Base-by-base conservation (phyloP, 2,797 vertebrate genomes). In the Gila robusta region DNA sequence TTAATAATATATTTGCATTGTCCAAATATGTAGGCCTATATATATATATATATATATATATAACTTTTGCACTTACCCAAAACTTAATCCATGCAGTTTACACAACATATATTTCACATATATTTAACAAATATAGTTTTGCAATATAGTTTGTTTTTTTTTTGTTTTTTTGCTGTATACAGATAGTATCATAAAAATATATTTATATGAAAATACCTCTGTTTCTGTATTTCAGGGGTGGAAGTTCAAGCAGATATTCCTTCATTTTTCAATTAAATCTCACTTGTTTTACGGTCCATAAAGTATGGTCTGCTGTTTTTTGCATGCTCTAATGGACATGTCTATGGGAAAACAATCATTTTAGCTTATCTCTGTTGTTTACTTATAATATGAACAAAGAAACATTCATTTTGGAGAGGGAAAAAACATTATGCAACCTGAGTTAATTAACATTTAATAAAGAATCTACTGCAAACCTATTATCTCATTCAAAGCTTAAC, bases 231-330 rank as follows among this genome's bases (percentile, higher is more conserved):
- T 59, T 80, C 69, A 44, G 17, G 54, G 66, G 37, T 82, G 78
- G 81, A 39, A 62, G 47, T 23, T 59, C 17, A 56, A 21, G 81
- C 71, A 72, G 81, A 32, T 74, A 73, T 82, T 81, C 47, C 32
- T 76, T 52, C 11, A 59, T 89, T 69, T 37, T 72, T 70, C 26
- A 84, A 66, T 89, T 78, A 84, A 73, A 86, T 67, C 56, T 85
- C 32, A 66, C 11, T 72, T 62, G 8, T 84, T 37, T 37, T 16
- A 64, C 23, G 66, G 41, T 81, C 62, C 41, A 23, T 35, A 47
- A 64, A 79, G 59, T 74, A 32, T 67, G 44, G 10, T 69, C 16
- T 69, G 44, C 71, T 74, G 41, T 81, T 64, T 59, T 35, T 52
- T 83, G 41, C 72, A 52, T 3, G 5, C 82, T 66, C 21, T 64